Evolutionary conservation across 2,888 invertebrate species (phyloP).

Genomic region (Sinopyrophorus schimmeli): DNA sequence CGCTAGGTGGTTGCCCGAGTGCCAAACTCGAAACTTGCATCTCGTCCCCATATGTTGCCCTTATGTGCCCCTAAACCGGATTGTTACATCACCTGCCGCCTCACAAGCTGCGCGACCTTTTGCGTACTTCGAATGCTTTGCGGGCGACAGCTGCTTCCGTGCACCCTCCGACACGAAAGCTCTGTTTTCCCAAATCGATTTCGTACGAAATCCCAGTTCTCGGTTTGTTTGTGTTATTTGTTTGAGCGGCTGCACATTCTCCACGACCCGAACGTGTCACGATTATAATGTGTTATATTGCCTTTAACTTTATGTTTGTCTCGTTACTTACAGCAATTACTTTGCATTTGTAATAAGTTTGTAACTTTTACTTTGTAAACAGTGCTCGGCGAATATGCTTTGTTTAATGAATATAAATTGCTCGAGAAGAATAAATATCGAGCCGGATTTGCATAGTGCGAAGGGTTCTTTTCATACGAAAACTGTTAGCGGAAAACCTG

Average conservation of each 20-base stretch:
- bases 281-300: slow-evolving; percentile 22
- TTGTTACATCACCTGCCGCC: slow-evolving; percentile 45
- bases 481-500: no score
- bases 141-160: slow-evolving; percentile 45
- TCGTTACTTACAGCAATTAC: slow-evolving; percentile 24
- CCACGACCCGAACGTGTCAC: slow-evolving; percentile 25
- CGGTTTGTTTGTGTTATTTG: slow-evolving; percentile 8
- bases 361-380: slow-evolving; percentile 26
- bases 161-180: slow-evolving; percentile 36
- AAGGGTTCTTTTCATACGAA: no score
- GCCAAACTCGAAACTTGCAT: slow-evolving; percentile 29
- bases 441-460: no score
- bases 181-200: slow-evolving; percentile 20
- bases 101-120: slow-evolving; percentile 42
- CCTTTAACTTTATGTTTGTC: slow-evolving; percentile 15
- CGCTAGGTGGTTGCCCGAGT: slow-evolving; percentile 29
- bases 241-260: slow-evolving; percentile 30
- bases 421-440: no score
- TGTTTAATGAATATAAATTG: slow-evolving; percentile 23
- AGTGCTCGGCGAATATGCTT: slow-evolving; percentile 10
- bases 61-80: slow-evolving; percentile 43
- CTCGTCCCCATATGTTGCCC: slow-evolving; percentile 43
- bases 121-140: slow-evolving; percentile 41
- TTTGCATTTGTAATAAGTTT: slow-evolving; percentile 18
- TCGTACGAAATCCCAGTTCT: slow-evolving; percentile 3